Evolutionary conservation across 2,888 invertebrate species (phyloP), one percentile per base, ranked within the genome.

Genomic region (Onthophagus sagittarius): DNA sequence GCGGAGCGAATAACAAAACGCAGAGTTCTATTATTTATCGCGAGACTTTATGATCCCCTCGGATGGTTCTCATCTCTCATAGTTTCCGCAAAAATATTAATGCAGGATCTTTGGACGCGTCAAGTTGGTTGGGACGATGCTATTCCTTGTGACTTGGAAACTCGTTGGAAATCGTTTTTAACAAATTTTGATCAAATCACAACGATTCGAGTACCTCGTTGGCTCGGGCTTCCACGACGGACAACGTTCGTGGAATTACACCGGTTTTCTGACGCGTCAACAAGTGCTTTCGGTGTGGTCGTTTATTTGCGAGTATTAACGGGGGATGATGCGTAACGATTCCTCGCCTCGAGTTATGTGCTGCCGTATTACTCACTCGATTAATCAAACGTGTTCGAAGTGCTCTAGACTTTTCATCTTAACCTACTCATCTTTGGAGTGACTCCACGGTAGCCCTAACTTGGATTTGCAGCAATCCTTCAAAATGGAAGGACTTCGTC

Each of bases 1-100:
- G n/a, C n/a, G n/a, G n/a, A 23, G 23, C 64, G 15, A 15, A 13
- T 67, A 13, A 67, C 67, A 67, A 67, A 67, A 67, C 67, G 65
- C 0, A 15, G 11, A 31, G 65, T 65, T 23, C 31, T 65, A 15
- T 65, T 23, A 6, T 11, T 65, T 15, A 65, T 65, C n/a, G 1
- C 65, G 15, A 15, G 31, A 15, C n/a, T 65, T n/a, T 65, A 15
- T 15, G 65, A 65, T 65, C 14, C 65, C 15, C 31, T 65, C 23
- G 65, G 65, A 1, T 15, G 14, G 31, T 23, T 65, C 5, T 23
- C 23, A 11, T 23, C 15, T 11, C n/a, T 13, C 11, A 65, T 15
- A 15, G 15, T 65, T n/a, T n/a, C 31, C 5, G 65, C 65, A 11
- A 65, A 65, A 9, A 31, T 65, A 3, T 65, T 2, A 14, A 65